Conservation (phyloP, 2,797 vertebrate species). For the Silurus aristotelis region DNA sequence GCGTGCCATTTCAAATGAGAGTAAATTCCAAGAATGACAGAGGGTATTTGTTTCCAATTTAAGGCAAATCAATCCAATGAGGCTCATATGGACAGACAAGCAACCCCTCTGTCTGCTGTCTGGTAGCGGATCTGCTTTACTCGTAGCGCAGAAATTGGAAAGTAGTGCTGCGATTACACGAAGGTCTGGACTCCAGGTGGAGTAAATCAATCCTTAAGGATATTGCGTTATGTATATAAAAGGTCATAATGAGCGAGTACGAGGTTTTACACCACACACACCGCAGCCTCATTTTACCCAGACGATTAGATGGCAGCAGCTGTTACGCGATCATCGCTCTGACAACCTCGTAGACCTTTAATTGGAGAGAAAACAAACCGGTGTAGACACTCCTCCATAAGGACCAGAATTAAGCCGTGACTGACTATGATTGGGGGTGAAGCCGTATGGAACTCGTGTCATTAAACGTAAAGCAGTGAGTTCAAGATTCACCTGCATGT, state of each 20-base stretch:
- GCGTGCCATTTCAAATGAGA: conserved; percentile 38
- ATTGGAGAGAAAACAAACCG: conserved; percentile 38
- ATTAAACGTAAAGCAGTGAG: neutral
- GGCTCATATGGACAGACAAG: conserved; percentile 44
- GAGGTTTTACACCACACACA: neutral
- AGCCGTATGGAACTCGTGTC: conserved; percentile 6
- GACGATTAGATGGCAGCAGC: conserved; percentile 44
- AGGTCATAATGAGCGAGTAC: conserved; percentile 42
- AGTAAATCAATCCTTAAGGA: conserved; percentile 24
- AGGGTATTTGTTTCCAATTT: conserved; percentile 54
- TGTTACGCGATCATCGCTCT: conserved; percentile 51
- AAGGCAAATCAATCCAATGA: conserved; percentile 56
- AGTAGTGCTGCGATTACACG: conserved; percentile 34
- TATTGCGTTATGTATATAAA: conserved; percentile 39
- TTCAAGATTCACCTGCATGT: conserved; percentile 79
- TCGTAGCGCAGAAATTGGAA: conserved; percentile 35
- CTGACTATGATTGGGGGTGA: conserved; percentile 28
- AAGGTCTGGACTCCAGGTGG: conserved; percentile 29
- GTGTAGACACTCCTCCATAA: conserved; percentile 20
- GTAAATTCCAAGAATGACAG: conserved; percentile 42
- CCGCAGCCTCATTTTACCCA: conserved; percentile 30
- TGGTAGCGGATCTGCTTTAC: conserved; percentile 26
- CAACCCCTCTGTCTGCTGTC: conserved; percentile 31
- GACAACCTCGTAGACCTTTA: conserved; percentile 52
- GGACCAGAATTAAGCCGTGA: conserved; percentile 12